Evolutionary conservation across 2,888 invertebrate genomes (phyloP).

Genomic region (Lypha dubia): DNA sequence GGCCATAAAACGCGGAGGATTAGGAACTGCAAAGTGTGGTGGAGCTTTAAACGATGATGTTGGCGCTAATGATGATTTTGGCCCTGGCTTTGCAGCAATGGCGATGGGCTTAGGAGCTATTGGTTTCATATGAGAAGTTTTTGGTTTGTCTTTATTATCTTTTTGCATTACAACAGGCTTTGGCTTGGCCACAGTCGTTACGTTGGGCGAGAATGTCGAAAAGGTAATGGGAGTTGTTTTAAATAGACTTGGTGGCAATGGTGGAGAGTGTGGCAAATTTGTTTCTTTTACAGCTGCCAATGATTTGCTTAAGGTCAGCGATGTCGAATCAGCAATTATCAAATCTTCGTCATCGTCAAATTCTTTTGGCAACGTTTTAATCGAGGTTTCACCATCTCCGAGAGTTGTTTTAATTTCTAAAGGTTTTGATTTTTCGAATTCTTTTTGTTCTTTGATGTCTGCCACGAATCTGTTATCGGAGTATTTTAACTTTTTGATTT

Average conservation of each 20-base stretch:
- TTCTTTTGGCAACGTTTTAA: conserved; percentile 34
- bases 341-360: conserved; percentile 66
- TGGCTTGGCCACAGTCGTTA: conserved; percentile 54
- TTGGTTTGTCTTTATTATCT: conserved; percentile 59
- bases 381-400: not conserved
- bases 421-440: conserved; percentile 42
- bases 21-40: conserved; percentile 80
- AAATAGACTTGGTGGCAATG: conserved; percentile 82
- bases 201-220: conserved; percentile 73
- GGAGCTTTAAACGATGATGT: conserved; percentile 62
- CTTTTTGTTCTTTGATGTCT: conserved; percentile 20
- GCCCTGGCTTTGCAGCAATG: conserved; percentile 30
- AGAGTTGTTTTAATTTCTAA: conserved; percentile 64
- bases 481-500: conserved; percentile 41
- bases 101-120: conserved; percentile 62
- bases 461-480: not conserved
- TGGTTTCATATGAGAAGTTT: conserved; percentile 67
- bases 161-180: conserved; percentile 49
- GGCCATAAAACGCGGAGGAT: conserved; percentile 75
- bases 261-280: conserved; percentile 80
- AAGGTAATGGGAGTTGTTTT: conserved; percentile 79
- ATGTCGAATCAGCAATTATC: conserved; percentile 61
- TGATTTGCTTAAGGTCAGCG: conserved; percentile 70
- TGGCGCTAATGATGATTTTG: not conserved
- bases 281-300: conserved; percentile 75